These are phyloP conservation scores for Lypha dubia DNA, from an alignment of 2,888 invertebrate genomes.

Conservation along the genomic window DNA sequence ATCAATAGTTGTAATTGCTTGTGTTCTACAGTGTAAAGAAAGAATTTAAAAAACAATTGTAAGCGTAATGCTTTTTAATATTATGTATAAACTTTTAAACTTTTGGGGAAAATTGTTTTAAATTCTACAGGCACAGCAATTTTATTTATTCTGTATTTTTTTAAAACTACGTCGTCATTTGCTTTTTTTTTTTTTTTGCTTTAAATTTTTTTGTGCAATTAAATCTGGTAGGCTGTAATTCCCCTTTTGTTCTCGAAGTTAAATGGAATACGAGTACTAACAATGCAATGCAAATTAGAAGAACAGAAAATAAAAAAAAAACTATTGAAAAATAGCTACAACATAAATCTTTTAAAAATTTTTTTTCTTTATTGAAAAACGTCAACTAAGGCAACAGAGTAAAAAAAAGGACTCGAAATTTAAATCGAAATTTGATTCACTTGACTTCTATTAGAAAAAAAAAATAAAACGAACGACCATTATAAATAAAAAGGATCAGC, in stretches of 20 bases:
- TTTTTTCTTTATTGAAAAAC: neutral
- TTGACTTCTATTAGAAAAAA: neutral
- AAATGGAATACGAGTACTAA: neutral
- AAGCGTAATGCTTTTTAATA: no score
- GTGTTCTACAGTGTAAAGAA: no score
- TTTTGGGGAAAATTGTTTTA: neutral
- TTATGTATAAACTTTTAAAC: no score
- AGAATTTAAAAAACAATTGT: no score
- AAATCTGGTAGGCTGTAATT: neutral
- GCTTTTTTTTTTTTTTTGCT: no score
- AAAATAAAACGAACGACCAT: neutral
- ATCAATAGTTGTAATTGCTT: no score
- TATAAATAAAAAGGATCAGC: constrained; percentile 3
- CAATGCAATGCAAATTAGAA: neutral
- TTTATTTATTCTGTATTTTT: neutral
- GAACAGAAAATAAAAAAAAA: neutral
- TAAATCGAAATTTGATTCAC: neutral
- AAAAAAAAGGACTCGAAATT: neutral
- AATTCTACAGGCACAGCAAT: no score
- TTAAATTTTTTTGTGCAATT: neutral
- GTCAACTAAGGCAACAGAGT: neutral
- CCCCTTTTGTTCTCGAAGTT: neutral
- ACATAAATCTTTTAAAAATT: neutral
- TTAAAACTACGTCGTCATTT: no score
- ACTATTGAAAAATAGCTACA: neutral